Evolutionary conservation across 1,140 invertebrate species (phyloP).

Genomic region (Neodiprion virginianus): DNA sequence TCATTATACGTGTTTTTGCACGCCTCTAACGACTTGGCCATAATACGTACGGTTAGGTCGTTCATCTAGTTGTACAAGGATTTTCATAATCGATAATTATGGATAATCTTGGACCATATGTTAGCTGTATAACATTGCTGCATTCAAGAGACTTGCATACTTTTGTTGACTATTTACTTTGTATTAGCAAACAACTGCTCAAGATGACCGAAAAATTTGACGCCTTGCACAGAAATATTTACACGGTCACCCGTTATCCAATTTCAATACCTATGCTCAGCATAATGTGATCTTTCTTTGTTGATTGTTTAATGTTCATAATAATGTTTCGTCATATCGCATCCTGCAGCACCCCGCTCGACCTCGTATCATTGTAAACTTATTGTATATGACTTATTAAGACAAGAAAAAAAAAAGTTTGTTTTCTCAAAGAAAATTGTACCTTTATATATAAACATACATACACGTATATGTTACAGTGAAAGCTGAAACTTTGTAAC

Average conservation of each 20-base stretch:
- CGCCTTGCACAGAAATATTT: not conserved
- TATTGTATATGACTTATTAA: slow-evolving; percentile 51
- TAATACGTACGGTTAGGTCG: too few species aligned
- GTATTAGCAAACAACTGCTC: not conserved
- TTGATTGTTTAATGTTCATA: not conserved
- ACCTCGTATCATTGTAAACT: slow-evolving; percentile 46
- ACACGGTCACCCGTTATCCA: not conserved
- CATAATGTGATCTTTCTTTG: not conserved
- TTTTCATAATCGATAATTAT: not conserved
- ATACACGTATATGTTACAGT: slow-evolving; percentile 47
- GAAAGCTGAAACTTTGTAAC: not conserved
- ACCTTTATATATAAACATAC: slow-evolving; percentile 47
- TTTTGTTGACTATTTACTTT: not conserved
- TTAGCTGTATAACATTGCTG: too few species aligned
- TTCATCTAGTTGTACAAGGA: not conserved
- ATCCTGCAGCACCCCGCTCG: slow-evolving; percentile 26
- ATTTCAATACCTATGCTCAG: not conserved
- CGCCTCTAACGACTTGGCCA: too few species aligned
- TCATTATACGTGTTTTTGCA: too few species aligned
- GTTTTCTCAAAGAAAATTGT: slow-evolving; percentile 28
- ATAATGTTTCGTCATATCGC: not conserved
- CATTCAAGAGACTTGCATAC: not conserved
- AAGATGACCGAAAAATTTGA: not conserved
- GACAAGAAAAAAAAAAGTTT: slow-evolving; percentile 16
- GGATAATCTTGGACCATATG: not conserved